Conservation (phyloP, 2,113 vertebrate species). For the Oryzias curvinotus region DNA sequence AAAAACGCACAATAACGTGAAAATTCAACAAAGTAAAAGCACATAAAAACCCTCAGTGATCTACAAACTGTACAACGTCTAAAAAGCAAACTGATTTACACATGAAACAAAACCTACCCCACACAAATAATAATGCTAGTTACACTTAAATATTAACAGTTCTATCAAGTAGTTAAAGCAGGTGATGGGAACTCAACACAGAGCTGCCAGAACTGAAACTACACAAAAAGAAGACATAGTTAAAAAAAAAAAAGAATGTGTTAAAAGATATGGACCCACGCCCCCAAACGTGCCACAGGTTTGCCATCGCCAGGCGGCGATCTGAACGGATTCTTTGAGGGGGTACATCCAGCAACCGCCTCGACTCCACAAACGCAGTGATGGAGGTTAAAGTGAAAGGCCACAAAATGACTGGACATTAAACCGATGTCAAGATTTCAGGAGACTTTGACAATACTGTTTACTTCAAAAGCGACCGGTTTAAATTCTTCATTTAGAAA, state of each 20-base stretch:
- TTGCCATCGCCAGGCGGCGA: too few species aligned
- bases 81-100: slow-evolving; percentile 25
- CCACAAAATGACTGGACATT: slow-evolving; percentile 12
- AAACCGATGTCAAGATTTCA: background rate
- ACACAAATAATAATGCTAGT: slow-evolving; percentile 11
- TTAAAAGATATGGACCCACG: background rate
- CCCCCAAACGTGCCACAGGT: too few species aligned
- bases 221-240: slow-evolving; percentile 37
- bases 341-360: too few species aligned
- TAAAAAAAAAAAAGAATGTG: slow-evolving; percentile 26
- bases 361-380: too few species aligned
- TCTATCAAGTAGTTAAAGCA: slow-evolving; percentile 43
- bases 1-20: slow-evolving; percentile 9
- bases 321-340: too few species aligned
- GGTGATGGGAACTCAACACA: slow-evolving; percentile 37
- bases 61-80: slow-evolving; percentile 46
- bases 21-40: background rate
- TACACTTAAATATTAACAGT: slow-evolving; percentile 58
- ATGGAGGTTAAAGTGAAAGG: slow-evolving; percentile 27
- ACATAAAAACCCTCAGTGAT: slow-evolving; percentile 1
- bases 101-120: background rate
- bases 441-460: too few species aligned
- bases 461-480: too few species aligned
- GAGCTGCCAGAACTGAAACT: slow-evolving; percentile 71
- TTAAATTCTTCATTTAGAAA: too few species aligned